Conservation (phyloP, 2,888 invertebrate species). For the Zelleria hepariella region DNA sequence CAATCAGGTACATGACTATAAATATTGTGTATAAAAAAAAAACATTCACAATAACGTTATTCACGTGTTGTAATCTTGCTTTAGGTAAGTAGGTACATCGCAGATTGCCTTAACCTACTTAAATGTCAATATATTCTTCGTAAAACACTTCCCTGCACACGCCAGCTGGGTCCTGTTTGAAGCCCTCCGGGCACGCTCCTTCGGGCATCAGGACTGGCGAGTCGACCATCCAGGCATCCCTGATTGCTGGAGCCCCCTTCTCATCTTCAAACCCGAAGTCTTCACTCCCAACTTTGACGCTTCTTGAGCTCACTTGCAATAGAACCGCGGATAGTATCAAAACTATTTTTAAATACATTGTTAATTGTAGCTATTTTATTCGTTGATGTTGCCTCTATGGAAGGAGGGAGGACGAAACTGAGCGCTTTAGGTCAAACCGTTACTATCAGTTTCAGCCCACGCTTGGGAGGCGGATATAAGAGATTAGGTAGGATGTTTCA, state of each 20-base stretch:
- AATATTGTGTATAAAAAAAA: too few species aligned
- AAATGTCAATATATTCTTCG: constrained; percentile 19
- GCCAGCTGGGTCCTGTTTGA: constrained; percentile 30
- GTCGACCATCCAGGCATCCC: constrained; percentile 30
- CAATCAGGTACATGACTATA: too few species aligned
- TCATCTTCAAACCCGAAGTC: not conserved
- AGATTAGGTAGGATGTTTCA: not conserved
- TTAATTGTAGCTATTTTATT: not conserved
- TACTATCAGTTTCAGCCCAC: not conserved
- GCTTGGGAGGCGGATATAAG: not conserved
- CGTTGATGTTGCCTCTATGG: not conserved
- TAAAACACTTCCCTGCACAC: constrained; percentile 54
- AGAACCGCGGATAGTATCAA: not conserved
- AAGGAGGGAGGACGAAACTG: not conserved
- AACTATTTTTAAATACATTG: not conserved
- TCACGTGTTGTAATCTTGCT: too few species aligned
- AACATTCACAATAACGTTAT: too few species aligned
- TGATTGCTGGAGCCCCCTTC: constrained; percentile 17
- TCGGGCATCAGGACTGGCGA: constrained; percentile 27
- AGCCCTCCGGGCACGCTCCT: constrained; percentile 33
- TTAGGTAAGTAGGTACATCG: not conserved
- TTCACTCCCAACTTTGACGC: not conserved
- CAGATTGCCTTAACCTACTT: not conserved
- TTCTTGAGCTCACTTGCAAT: not conserved
- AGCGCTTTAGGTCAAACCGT: not conserved